These are phyloP conservation scores for Tinea pellionella DNA, from an alignment of 2,888 invertebrate genomes.

Conservation along the genomic window DNA sequence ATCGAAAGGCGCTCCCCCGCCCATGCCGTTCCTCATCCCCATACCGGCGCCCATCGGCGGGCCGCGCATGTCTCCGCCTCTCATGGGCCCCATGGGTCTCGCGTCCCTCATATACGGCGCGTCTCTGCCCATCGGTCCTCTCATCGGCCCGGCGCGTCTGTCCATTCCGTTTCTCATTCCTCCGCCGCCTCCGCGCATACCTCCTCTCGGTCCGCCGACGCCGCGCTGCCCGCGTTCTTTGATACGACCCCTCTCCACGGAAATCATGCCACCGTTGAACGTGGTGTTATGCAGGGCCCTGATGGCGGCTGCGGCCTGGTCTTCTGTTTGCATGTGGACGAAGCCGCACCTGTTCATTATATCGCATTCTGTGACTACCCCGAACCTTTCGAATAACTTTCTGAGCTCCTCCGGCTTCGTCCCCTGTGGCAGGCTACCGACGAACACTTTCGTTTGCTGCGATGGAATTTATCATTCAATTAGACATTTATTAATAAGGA, in stretches of 20 bases:
- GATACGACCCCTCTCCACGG: constrained; percentile 85
- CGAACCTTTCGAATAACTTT: constrained; percentile 86
- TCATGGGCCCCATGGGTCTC: constrained; percentile 27
- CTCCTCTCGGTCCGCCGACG: constrained; percentile 53
- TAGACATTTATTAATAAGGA: neutral
- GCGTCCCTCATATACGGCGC: constrained; percentile 57
- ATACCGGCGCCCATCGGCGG: constrained; percentile 64
- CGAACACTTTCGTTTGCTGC: constrained; percentile 89
- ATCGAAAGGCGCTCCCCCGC: constrained; percentile 29
- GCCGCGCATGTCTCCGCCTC: constrained; percentile 32
- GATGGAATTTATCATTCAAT: constrained; percentile 23
- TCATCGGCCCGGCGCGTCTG: constrained; percentile 42
- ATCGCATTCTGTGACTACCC: constrained; percentile 92
- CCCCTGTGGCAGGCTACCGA: constrained; percentile 89
- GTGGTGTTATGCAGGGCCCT: constrained; percentile 82
- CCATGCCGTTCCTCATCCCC: constrained; percentile 38
- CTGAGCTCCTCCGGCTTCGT: constrained; percentile 86
- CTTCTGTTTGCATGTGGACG: constrained; percentile 88
- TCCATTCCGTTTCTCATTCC: constrained; percentile 57
- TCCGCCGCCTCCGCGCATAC: constrained; percentile 38
- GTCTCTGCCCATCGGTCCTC: constrained; percentile 26
- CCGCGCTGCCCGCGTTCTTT: constrained; percentile 75
- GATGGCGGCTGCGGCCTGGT: constrained; percentile 85
- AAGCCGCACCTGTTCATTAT: constrained; percentile 95
- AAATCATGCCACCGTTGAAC: constrained; percentile 86